A percentile compares a stretch with the other conserved stretches of the same genome.
Conservation (phyloP, 30 jellyfish, hydroid and myxozoan genomes). For the Nemopilema nomurai region DNA sequence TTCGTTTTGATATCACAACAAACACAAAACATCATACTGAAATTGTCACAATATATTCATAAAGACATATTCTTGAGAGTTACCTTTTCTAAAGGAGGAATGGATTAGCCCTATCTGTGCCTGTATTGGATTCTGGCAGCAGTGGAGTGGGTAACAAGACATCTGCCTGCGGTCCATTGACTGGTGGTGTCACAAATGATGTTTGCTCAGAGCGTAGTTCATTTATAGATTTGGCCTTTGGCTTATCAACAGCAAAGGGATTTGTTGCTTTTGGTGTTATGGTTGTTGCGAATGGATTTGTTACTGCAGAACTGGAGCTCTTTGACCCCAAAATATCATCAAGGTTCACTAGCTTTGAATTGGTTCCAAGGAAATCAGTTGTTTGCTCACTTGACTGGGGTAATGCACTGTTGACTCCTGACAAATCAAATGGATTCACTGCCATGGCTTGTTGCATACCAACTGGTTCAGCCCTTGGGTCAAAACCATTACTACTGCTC, state of each 20-base stretch:
- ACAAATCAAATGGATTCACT: slow-evolving; percentile 68
- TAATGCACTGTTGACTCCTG: slow-evolving; percentile 34
- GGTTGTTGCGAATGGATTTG: slow-evolving; percentile 76
- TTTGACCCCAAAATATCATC: slow-evolving; percentile 78
- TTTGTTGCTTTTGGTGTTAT: slow-evolving; percentile 75
- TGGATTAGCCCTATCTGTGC: slow-evolving; percentile 70
- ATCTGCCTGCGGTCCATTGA: slow-evolving; percentile 61
- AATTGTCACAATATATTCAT: no score
- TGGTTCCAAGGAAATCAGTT: slow-evolving; percentile 70
- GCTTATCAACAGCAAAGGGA: slow-evolving; percentile 95
- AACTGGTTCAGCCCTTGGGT: slow-evolving; percentile 71
- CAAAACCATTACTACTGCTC: slow-evolving; percentile 66
- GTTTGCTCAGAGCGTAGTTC: slow-evolving; percentile 85
- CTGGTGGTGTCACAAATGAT: slow-evolving; percentile 45
- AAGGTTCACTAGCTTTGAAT: slow-evolving; percentile 86
- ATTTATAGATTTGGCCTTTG: slow-evolving; percentile 96
- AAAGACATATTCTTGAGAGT: no score
- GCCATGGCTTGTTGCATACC: slow-evolving; percentile 23
- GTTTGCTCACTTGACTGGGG: slow-evolving; percentile 38
- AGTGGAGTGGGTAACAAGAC: slow-evolving; percentile 84
- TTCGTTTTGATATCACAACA: no score
- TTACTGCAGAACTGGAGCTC: slow-evolving; percentile 33
- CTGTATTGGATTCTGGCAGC: slow-evolving; percentile 56
- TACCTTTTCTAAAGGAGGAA: slow-evolving; percentile 65
- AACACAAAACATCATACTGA: no score